Base-by-base conservation (phyloP, 2,888 invertebrate genomes). In the Alcis repandata region DNA sequence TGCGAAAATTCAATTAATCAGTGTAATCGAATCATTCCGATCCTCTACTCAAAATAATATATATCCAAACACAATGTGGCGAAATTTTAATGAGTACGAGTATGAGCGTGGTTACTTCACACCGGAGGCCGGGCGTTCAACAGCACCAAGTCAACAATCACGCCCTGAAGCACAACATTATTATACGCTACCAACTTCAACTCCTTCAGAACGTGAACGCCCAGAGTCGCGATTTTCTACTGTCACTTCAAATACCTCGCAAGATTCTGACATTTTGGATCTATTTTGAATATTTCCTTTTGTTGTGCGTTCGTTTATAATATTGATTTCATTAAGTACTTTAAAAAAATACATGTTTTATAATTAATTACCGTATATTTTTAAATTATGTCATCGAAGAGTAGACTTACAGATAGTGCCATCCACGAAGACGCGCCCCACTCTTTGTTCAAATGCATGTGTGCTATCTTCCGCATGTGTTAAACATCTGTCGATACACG, bases 181-280 rank as follows among this genome's bases (percentile, higher is more conserved):
- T 22, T 67, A 59, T 63, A 63, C 54, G 43, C 66, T 69, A 67
- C 53, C 69, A 67, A 67, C 60, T 67, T 67, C 63, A 68, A 40
- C 33, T 68, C 65, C 61, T 65, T 56, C 68, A 63, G 33, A 19
- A 51, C 62, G 32, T 45, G 62, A 65, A 68, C 68, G 68, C 51
- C 11, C 68, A 62, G 68, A 68, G 66, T 69, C 58, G 63, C 69
- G 66, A 66, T 17, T 69, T 60, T 69, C 69, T 60, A 60, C 53
- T 63, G 66, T 19, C 53, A 69, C 63, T 67, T 69, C 69, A 67
- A 67, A 17, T 67, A 20, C 69, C 58, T 69, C 67, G 60, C 67
- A 69, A 69, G 59, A 69, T 69, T 69, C 63, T 53, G 69, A 69
- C n/a, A 53, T 58, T 67, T 69, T 63, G 67, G 63, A 57, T 19